A percentile compares a stretch with the other conserved stretches of the same genome.
Evolutionary conservation across 1,140 invertebrate genomes (phyloP).

Genomic region (Chymomyza costata): DNA sequence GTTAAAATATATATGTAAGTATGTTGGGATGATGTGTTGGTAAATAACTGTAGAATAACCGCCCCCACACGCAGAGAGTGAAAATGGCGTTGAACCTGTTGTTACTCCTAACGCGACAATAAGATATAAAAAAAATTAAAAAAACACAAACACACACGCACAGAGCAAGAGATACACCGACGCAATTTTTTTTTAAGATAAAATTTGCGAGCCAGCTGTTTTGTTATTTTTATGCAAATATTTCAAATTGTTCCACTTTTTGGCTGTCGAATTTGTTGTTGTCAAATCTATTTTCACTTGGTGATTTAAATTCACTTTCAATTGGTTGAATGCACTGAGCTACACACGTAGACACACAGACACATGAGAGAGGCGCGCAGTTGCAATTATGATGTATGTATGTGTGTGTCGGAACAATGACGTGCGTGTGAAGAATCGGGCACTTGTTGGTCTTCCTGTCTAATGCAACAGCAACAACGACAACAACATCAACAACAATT

Average conservation of each 20-base stretch:
- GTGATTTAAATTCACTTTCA: slow-evolving; percentile 53
- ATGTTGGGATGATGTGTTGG: no score
- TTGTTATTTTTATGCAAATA: slow-evolving; percentile 54
- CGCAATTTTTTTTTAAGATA: slow-evolving; percentile 6
- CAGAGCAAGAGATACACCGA: slow-evolving; percentile 1
- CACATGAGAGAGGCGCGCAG: slow-evolving; percentile 1
- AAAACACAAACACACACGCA: slow-evolving; percentile 13
- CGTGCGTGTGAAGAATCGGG: slow-evolving; percentile 20
- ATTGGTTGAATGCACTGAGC: slow-evolving; percentile 40
- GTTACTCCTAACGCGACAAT: background rate
- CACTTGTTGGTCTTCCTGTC: slow-evolving; percentile 54
- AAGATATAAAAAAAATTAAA: slow-evolving; percentile 1
- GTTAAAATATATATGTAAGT: no score
- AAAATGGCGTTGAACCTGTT: slow-evolving; percentile 24
- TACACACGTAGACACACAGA: slow-evolving; percentile 13
- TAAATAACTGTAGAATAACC: slow-evolving; percentile 21
- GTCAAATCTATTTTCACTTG: slow-evolving; percentile 58
- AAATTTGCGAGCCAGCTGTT: slow-evolving; percentile 42
- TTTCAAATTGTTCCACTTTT: slow-evolving; percentile 52
- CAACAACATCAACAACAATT: background rate
- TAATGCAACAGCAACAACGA: slow-evolving; percentile 10
- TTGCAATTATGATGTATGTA: slow-evolving; percentile 3
- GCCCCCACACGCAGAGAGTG: slow-evolving; percentile 5
- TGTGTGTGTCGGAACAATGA: no score
- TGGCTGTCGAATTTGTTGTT: slow-evolving; percentile 9